Conservation (phyloP, 2,113 vertebrate species). For the Catharus minimus region DNA sequence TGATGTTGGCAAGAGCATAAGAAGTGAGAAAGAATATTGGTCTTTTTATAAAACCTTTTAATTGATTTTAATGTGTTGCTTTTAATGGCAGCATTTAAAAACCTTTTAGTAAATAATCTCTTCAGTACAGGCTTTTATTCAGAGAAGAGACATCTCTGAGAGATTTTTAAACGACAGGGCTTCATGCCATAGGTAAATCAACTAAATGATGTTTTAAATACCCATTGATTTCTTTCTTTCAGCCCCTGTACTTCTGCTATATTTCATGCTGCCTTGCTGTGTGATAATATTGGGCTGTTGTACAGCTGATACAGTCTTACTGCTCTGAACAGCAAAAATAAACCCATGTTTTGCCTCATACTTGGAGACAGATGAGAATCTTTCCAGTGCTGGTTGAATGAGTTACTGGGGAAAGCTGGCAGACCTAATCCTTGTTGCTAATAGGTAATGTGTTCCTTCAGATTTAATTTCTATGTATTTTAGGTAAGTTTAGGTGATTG, state of each 20-base stretch:
- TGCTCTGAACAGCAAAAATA: neutral
- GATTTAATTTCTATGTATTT: neutral
- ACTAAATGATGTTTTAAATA: slow-evolving; percentile 48
- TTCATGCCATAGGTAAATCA: slow-evolving; percentile 34
- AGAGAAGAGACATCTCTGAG: slow-evolving; percentile 1
- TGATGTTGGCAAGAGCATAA: neutral
- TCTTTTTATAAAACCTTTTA: slow-evolving; percentile 44
- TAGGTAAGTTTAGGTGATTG: neutral
- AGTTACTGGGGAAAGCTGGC: neutral
- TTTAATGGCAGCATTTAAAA: slow-evolving; percentile 43
- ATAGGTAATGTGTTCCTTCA: neutral
- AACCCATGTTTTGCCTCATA: neutral
- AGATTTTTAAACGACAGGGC: slow-evolving; percentile 14
- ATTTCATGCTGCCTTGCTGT: neutral
- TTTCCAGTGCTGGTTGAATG: neutral
- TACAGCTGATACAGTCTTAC: neutral
- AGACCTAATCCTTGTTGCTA: neutral
- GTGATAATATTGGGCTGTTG: neutral
- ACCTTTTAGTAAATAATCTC: slow-evolving; percentile 40
- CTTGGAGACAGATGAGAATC: neutral
- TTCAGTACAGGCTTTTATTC: neutral
- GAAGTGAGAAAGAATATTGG: neutral
- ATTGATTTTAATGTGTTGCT: slow-evolving; percentile 48
- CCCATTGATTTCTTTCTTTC: slow-evolving; percentile 4
- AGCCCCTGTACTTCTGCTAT: neutral